Base-by-base conservation (phyloP, 2,888 invertebrate genomes). In the Microctonus hyperodae region DNA sequence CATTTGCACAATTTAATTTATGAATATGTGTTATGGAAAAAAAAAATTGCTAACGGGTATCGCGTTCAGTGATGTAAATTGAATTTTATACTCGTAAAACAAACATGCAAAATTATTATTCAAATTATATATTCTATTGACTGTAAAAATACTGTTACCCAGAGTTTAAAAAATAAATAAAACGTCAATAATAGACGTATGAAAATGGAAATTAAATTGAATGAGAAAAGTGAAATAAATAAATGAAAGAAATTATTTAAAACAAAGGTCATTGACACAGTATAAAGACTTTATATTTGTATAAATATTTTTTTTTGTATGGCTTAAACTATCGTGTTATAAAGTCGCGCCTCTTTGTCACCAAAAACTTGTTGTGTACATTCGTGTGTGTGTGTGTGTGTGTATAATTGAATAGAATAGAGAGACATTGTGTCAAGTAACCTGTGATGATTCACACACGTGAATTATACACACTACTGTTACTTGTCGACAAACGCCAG, bases 321-420 rank as follows among this genome's bases (percentile, higher is more conserved):
- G 44, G 37, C 22, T 35, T 40, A 20, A 10, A 33, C 31, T n/a
- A 22, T 2, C 2, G 35, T 31, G 33, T 23, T 25, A n/a, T n/a
- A n/a, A 4, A 40, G 37, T 37, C 13, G n/a, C 44, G 1, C 44
- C 31, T 65, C 65, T 65, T 68, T 64, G 69, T 69, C 64, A 69
- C 60, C 66, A 58, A 68, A 65, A 67, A 70, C 63, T 33, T 55
- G 64, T 70, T 66, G 65, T 64, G 67, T 69, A 58, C n/a, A n/a
- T n/a, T n/a, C n/a, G n/a, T 28, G 3, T 28, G 28, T 28, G 28
- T 5, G 28, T 5, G 7, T 28, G 7, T 5, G 3, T 7, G 7
- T 64, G 63, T 65, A 69, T 60, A 50, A 50, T 71, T 60, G 64
- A 65, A 33, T 69, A 69, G 68, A 72, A 72, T 68, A 65, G 68